phyloP scores from a whole-genome alignment of 1,140 invertebrate species.

The Lasioglossum albipes region DNA sequence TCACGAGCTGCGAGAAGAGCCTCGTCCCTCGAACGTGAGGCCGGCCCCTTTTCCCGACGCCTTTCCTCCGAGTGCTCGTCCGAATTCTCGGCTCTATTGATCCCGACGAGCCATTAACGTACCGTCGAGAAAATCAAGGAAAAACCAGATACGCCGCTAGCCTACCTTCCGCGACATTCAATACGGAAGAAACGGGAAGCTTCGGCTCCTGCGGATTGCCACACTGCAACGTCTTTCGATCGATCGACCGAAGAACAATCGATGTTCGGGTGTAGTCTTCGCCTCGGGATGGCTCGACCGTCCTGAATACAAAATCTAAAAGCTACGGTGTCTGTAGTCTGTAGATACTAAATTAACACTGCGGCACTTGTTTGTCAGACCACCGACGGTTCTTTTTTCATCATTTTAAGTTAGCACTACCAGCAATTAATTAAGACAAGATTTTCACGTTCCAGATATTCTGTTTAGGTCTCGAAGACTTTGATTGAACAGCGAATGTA shows the following conservation, averaged over 20 bases:
- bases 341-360: no score
- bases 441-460: neutral
- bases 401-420: no score
- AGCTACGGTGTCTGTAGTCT: no score
- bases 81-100: constrained; percentile 28
- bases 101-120: constrained; percentile 16
- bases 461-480: no score
- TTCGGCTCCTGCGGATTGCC: no score
- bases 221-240: neutral
- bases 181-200: neutral
- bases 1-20: neutral
- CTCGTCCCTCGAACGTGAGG: neutral
- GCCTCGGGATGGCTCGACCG: neutral
- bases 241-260: neutral
- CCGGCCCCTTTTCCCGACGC: neutral
- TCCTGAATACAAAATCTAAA: no score
- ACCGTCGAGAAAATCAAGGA: neutral
- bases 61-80: neutral
- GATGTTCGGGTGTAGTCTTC: neutral
- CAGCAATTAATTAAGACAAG: no score
- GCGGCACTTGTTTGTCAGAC: no score
- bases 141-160: neutral
- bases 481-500: neutral
- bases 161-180: no score
- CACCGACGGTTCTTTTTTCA: no score